Evolutionary conservation across 2,113 vertebrate species (phyloP), one percentile per base, ranked within the genome.

Genomic region (Ivindomyrus marchei): DNA sequence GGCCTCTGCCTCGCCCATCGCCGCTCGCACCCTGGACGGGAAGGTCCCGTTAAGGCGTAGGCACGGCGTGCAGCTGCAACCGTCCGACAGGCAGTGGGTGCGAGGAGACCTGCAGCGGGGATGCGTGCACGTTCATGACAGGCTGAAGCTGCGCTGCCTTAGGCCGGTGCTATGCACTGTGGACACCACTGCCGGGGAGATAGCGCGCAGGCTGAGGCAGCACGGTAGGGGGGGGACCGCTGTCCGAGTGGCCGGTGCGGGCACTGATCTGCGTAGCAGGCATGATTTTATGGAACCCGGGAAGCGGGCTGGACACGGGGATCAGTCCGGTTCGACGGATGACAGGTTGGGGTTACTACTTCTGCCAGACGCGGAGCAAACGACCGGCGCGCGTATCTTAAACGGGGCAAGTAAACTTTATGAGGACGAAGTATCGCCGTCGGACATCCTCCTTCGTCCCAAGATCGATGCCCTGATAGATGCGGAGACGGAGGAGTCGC

Each of bases 151-250:
- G 90, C 95, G 94, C 88, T 94, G 95, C 92, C 96, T 97, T 90
- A 96, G 97, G 53, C 97, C 97, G 1, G 97, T 98, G 92, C 96
- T 97, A 21, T 98, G 97, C 94, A 97, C 96, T 0, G 91, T 96
- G 95, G 97, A 97, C 92, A 97, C 97, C 90, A 95, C 96, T 0
- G 97, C 97, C 0, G 92, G 91, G 0, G 96, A 98, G 93, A 94
- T 98, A 49, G 97, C 96, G 46, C 47, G 92, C 4, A 95, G 95
- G n/a, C 94, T 98, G 80, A 94, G 96, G 27, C 95, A 95, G 91
- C 93, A 92, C 13, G 96, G 94, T 13, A 94, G 94, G 92, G 95
- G 95, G 91, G 94, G 96, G 3, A 95, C 96, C 2, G 94, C 95
- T 3, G 94, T 96, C 85, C 95, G 94, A 93, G 93, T 97, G 84